Evolutionary conservation across 2,113 vertebrate species (phyloP), one percentile per base, ranked within the genome.

Genomic region (Callaeas wilsoni): DNA sequence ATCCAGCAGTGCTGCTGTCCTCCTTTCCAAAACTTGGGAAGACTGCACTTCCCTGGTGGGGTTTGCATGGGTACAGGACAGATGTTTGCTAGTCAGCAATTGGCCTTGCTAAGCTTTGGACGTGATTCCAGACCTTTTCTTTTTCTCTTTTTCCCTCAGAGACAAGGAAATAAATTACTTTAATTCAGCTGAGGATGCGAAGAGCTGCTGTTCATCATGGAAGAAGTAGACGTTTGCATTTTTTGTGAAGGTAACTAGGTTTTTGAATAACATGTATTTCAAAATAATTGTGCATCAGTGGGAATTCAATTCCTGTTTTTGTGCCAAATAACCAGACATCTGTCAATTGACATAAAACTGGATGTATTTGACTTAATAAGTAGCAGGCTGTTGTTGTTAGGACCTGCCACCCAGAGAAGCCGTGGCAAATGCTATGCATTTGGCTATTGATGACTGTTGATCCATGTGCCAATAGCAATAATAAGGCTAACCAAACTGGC

Each of bases 31-130:
- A 88, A 23, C 55, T 78, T 74, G 0, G 29, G 71, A 81, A 86
- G 56, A 21, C 56, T 84, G 27, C 20, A 8, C 37, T 78, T 94
- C 73, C 53, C 83, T 46, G 27, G 41, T 53, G 76, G 56, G 56
- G 35, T 64, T 85, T 85, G 53, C 35, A 26, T 6, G 53, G 65
- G 67, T 74, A 77, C 7, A n/a, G 87, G 82, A 82, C 93, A 95
- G 90, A 93, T 91, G 85, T 95, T 91, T 93, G 37, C 55, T 90
- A 88, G 78, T 85, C 93, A 94, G 46, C 50, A 53, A 18, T 22
- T 92, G 65, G 79, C 73, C 76, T 68, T 86, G 64, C 49, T 59
- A 49, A 80, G 44, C 39, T 62, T 79, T 93, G 93, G 84, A 93
- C 10, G 8, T 29, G 59, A 76, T 88, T 91, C 41, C 44, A 30